Evolutionary conservation across 2,797 vertebrate genomes (phyloP).

Genomic region (Urocyon cinereoargenteus): DNA sequence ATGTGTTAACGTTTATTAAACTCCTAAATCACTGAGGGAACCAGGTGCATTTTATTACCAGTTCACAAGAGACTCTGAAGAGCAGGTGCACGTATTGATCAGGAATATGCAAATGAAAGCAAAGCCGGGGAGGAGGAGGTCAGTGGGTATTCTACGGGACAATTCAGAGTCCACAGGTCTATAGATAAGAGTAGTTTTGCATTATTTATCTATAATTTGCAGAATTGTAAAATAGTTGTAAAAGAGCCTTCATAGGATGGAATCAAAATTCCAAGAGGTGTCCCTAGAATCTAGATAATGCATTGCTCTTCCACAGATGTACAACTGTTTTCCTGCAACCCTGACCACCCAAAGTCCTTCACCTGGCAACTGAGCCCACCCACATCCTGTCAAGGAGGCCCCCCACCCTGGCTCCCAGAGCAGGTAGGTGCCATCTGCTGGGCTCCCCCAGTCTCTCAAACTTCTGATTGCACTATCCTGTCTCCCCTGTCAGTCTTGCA

Average conservation of each 20-base stretch:
- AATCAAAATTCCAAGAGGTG: background rate
- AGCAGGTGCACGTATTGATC: background rate
- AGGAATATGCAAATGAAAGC: background rate
- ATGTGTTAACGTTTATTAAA: background rate
- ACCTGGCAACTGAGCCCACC: no score
- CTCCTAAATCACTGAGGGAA: background rate
- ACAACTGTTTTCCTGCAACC: background rate
- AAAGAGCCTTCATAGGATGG: background rate
- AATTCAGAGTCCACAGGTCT: background rate
- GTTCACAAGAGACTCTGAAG: background rate
- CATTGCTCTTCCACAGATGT: background rate
- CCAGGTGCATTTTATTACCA: background rate
- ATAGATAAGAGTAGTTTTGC: background rate
- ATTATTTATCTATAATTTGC: background rate
- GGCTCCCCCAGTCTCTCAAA: background rate
- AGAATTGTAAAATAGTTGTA: background rate
- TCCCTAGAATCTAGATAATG: background rate
- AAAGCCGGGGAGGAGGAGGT: background rate
- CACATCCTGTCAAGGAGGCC: background rate
- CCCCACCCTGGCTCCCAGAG: no score
- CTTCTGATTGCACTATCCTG: background rate
- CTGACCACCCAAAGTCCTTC: background rate
- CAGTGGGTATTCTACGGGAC: rapidly evolving
- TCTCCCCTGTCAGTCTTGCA: background rate
- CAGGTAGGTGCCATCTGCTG: background rate